These are phyloP conservation scores for Carduelis carduelis DNA, from an alignment of 2,797 vertebrate species.

Conservation along the genomic window DNA sequence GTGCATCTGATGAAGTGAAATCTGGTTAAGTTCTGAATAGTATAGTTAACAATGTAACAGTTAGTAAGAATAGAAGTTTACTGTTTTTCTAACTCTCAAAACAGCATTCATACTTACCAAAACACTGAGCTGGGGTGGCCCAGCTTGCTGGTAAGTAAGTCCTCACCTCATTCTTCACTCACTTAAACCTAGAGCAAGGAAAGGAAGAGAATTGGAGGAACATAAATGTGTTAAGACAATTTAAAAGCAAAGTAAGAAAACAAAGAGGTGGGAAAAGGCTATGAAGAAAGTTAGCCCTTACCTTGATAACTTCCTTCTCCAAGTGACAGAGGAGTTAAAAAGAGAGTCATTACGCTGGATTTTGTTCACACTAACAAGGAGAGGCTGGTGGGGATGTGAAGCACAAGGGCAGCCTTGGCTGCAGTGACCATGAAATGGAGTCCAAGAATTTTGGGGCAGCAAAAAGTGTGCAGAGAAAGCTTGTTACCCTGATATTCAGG, in stretches of 20 bases:
- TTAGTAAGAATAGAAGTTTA: not conserved
- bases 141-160: not conserved
- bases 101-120: not conserved
- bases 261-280: not conserved
- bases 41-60: not conserved
- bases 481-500: not conserved
- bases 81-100: not conserved
- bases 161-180: accelerated
- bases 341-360: not conserved
- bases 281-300: not conserved
- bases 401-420: not conserved
- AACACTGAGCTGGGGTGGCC: not conserved
- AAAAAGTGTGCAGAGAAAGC: not conserved
- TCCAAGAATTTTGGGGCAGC: not conserved
- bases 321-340: not conserved
- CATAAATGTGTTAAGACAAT: not conserved
- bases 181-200: not conserved
- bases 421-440: not conserved
- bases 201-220: not conserved
- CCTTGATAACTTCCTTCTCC: not conserved
- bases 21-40: not conserved
- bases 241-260: not conserved
- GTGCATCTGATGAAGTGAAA: not conserved
- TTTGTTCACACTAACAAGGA: not conserved
- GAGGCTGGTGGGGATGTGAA: not conserved